Evolutionary conservation across 2,888 invertebrate genomes (phyloP).

Genomic region (Baccha elongata): DNA sequence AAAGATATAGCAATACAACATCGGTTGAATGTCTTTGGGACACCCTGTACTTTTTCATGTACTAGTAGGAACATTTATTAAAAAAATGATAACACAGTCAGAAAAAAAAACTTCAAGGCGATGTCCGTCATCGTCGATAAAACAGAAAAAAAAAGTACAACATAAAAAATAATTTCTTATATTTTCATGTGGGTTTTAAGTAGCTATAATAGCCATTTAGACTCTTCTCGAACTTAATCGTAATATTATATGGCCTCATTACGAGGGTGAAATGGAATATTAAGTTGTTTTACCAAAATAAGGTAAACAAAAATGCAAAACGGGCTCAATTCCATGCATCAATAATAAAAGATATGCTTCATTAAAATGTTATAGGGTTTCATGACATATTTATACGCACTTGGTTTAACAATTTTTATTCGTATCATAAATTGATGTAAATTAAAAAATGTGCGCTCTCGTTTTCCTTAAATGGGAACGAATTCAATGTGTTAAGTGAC

Average conservation of each 20-base stretch:
- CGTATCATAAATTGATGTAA: constrained; percentile 17
- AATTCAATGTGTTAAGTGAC: constrained; percentile 7
- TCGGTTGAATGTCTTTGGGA: too few relatives aligned
- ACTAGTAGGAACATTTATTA: too few relatives aligned
- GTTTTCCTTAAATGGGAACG: constrained; percentile 13
- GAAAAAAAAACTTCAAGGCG: constrained; percentile 20
- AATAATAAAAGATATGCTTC: constrained; percentile 22
- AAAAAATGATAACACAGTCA: too few relatives aligned
- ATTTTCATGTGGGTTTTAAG: constrained; percentile 8
- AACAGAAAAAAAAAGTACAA: not conserved
- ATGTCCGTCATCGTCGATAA: constrained; percentile 15
- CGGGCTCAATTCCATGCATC: constrained; percentile 28
- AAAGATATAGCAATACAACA: too few relatives aligned
- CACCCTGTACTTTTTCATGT: too few relatives aligned
- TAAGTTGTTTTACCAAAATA: not conserved
- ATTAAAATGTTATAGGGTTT: constrained; percentile 34
- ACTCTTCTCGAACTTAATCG: not conserved
- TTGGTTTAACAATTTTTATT: constrained; percentile 10
- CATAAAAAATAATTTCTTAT: not conserved
- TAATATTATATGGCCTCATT: constrained; percentile 26
- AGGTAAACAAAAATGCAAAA: constrained; percentile 15
- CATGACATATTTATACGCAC: constrained; percentile 10
- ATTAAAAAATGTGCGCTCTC: constrained; percentile 1
- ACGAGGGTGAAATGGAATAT: constrained; percentile 5
- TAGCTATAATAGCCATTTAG: not conserved